Evolutionary conservation across 1,140 invertebrate species (phyloP), one percentile per base, ranked within the genome.

Genomic region (Atta texana): DNA sequence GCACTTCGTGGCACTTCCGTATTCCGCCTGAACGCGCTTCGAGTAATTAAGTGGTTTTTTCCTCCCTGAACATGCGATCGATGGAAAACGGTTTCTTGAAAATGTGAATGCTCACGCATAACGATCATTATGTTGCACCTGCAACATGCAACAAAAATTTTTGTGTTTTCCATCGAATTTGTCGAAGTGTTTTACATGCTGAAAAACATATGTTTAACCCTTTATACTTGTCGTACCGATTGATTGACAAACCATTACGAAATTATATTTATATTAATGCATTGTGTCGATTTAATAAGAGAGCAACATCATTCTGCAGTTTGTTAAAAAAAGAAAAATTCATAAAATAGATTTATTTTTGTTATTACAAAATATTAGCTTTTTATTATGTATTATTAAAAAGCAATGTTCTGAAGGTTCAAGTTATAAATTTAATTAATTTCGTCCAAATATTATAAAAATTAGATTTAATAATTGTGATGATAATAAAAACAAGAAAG

Each of bases 21-120:
- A 77, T 85, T 85, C 82, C 82, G 82, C 82, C 82, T 76, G 44
- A 78, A 77, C 61, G 82, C 61, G 74, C 57, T 61, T 84, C 57
- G 28, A 61, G 69, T 84, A 84, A 84, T 84, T 74, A 84, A 84
- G 55, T 84, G 68, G 39, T 84, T 84, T 39, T 61, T 82, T 82
- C 18, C 5, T 21, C 14, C 1, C 24, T 6, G 18, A 71, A 81
- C 55, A 49, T 44, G 80, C 80, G 55, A 75, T 84, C 69, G 80
- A 84, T 84, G 3, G 80, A 75, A 75, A 84, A 75, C 69, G 80
- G 28, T 75, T 84, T 49, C 18, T 61, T 69, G 68, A 75, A 75
- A 44, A 84, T 63, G 55, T 53, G 18, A 81, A 57, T 44, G 66
- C 24, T 75, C 39, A 44, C 21, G n/a, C 77, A 55, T 71, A 21